Conservation (phyloP, 1,140 invertebrate species). For the Arion vulgaris region DNA sequence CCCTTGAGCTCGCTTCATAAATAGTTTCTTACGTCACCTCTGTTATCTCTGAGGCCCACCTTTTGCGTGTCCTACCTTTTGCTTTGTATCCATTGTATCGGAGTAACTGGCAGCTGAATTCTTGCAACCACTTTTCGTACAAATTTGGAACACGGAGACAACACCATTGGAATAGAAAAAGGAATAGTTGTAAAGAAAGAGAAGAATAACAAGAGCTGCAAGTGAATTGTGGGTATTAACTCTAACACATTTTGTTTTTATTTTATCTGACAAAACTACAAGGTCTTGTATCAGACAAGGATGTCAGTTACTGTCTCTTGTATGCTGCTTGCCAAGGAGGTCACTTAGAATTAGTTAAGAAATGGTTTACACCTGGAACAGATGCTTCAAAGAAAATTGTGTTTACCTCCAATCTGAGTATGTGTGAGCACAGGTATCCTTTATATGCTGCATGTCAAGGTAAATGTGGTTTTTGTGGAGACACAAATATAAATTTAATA, state of each 20-base stretch:
- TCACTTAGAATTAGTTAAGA: background rate
- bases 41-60: too few relatives aligned
- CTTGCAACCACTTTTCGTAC: too few relatives aligned
- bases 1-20: too few relatives aligned
- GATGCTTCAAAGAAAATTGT: background rate
- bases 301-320: background rate
- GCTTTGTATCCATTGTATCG: too few relatives aligned
- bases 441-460: constrained; percentile 4
- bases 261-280: background rate
- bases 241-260: background rate
- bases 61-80: too few relatives aligned
- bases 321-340: background rate
- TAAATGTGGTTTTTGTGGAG: background rate
- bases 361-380: background rate
- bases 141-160: too few relatives aligned
- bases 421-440: background rate
- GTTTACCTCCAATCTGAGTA: background rate
- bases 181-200: background rate
- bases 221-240: background rate
- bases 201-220: background rate
- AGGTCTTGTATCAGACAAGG: background rate
- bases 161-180: background rate
- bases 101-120: background rate
- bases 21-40: too few relatives aligned
- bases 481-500: too few relatives aligned